A percentile compares a stretch with the other conserved stretches of the same genome.
These are phyloP conservation scores for Hippasteria phrygiana DNA, from an alignment of 53 echinoderm and acorn worm genomes.

Conservation along the genomic window DNA sequence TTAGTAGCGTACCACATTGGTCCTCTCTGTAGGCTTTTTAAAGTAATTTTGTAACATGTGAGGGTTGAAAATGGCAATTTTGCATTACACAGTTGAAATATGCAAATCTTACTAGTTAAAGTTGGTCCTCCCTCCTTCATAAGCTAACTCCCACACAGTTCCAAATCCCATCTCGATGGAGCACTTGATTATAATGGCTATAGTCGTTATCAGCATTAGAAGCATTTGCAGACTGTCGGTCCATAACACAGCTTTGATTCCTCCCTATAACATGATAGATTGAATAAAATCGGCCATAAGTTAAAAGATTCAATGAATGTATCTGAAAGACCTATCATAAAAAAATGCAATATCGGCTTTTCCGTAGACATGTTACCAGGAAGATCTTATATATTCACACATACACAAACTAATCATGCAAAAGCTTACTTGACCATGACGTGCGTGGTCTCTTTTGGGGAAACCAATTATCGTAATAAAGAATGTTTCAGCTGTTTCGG, in stretches of 20 bases:
- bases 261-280: constrained; percentile 3
- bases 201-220: constrained; percentile 1
- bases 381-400: no score
- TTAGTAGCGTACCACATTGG: no score
- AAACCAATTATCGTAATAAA: no score
- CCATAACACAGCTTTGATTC: constrained; percentile 49
- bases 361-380: no score
- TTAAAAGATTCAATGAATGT: not conserved
- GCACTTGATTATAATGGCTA: constrained; percentile 31
- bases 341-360: not conserved
- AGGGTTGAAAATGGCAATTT: no score
- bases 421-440: no score
- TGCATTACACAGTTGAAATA: not conserved
- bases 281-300: not conserved
- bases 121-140: constrained; percentile 19
- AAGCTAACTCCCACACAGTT: constrained; percentile 7
- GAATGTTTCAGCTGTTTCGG: no score
- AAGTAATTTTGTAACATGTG: not conserved
- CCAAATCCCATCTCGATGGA: not conserved
- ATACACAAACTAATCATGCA: no score
- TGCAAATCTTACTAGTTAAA: not conserved
- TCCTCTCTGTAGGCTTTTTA: not conserved
- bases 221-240: constrained; percentile 52
- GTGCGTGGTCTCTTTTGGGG: no score
- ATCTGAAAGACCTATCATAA: not conserved